Percentiles rank a stretch among this genome's conserved stretches.
Evolutionary conservation across 1,140 invertebrate species (phyloP).

Genomic region (Polypedilum vanderplanki): DNA sequence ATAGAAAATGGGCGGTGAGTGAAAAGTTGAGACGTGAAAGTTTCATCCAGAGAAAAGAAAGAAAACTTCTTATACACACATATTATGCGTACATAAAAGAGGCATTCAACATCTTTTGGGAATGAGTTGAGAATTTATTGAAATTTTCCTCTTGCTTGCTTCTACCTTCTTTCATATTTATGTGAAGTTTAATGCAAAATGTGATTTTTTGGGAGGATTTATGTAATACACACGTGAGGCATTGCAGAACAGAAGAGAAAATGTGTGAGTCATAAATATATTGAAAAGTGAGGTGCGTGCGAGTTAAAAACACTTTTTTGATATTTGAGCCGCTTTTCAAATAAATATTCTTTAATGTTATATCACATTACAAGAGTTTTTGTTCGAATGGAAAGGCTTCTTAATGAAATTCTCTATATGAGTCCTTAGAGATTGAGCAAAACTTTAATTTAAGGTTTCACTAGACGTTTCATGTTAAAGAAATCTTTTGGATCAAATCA

Average conservation of each 20-base stretch:
- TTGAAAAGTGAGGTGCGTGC: neutral
- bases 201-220: constrained; percentile 5
- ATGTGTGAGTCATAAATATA: constrained; percentile 5
- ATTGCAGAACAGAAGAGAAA: neutral
- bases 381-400: too few relatives aligned
- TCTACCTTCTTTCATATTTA: neutral
- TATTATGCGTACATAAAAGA: neutral
- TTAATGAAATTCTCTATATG: too few relatives aligned
- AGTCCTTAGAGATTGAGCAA: too few relatives aligned
- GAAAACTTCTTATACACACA: neutral
- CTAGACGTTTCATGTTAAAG: too few relatives aligned
- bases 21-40: neutral
- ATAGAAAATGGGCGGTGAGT: neutral
- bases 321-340: too few relatives aligned
- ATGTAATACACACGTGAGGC: neutral
- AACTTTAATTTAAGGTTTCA: too few relatives aligned
- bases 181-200: constrained; percentile 2
- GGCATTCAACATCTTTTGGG: neutral
- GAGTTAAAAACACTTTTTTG: too few relatives aligned
- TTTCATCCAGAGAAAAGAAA: neutral
- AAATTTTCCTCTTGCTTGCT: neutral
- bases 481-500: too few relatives aligned
- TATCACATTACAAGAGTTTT: too few relatives aligned
- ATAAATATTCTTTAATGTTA: too few relatives aligned
- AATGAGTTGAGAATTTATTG: neutral